These are phyloP conservation scores for Horisme vitalbata DNA, from an alignment of 2,888 invertebrate species.

Conservation along the genomic window DNA sequence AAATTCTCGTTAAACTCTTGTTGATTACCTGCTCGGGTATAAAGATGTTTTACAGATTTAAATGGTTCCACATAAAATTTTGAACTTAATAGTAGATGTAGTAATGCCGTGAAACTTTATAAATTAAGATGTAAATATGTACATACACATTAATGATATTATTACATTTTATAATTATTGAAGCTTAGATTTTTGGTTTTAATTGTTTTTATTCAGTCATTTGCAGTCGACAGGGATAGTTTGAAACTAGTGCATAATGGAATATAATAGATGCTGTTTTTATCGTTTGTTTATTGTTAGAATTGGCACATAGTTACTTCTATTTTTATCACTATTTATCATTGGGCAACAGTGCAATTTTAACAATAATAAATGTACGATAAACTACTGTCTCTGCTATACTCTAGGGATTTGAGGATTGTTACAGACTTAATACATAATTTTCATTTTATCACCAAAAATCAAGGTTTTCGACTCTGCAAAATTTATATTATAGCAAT, in stretches of 20 bases:
- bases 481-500: conserved; percentile 2
- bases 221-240: conserved; percentile 27
- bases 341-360: conserved; percentile 42
- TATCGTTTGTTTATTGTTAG: conserved; percentile 45
- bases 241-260: conserved; percentile 33
- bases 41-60: conserved; percentile 41
- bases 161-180: conserved; percentile 61
- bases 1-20: conserved; percentile 53
- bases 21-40: conserved; percentile 46
- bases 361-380: conserved; percentile 43
- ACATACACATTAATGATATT: conserved; percentile 76
- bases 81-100: conserved; percentile 55
- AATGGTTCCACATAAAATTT: conserved; percentile 45
- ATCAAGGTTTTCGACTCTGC: too few species aligned
- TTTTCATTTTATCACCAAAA: too few species aligned
- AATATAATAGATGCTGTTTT: conserved; percentile 22
- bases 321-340: conserved; percentile 32
- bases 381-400: conserved; percentile 12
- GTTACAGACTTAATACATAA: conserved; percentile 18
- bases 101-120: conserved; percentile 51
- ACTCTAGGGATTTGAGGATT: conserved; percentile 30
- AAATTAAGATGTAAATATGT: conserved; percentile 80
- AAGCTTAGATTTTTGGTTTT: conserved; percentile 57
- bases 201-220: conserved; percentile 44
- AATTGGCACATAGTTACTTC: conserved; percentile 36